Conservation (phyloP, 2,113 vertebrate genomes). For the Rhinichthys klamathensis region DNA sequence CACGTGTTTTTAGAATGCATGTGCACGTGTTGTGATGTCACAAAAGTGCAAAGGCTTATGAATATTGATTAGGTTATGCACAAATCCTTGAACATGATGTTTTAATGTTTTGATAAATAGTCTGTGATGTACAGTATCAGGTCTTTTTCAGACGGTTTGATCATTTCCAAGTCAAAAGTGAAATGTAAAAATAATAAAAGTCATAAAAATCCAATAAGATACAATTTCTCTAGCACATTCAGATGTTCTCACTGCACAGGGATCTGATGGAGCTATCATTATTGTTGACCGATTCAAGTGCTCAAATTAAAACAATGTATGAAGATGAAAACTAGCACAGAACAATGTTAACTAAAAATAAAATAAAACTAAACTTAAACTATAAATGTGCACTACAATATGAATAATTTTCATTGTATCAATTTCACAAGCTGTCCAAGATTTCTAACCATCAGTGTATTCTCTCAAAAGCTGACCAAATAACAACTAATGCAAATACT, state of each 20-base stretch:
- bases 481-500: no score
- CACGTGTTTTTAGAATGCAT: constrained; percentile 1
- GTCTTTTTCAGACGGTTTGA: background rate
- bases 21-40: background rate
- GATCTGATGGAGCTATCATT: background rate
- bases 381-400: background rate
- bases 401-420: background rate
- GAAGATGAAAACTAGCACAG: background rate
- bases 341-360: background rate
- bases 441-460: no score
- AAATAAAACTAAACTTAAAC: background rate
- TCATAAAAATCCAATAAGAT: background rate
- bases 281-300: background rate
- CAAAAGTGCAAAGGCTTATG: background rate
- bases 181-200: background rate
- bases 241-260: background rate
- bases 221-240: background rate
- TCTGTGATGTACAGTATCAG: background rate
- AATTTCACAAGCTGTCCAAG: no score
- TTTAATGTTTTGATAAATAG: background rate
- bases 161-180: background rate
- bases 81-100: background rate
- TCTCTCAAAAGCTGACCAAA: no score
- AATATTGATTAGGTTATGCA: background rate
- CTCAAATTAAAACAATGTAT: background rate